Percentiles rank a stretch among this genome's conserved stretches.
phyloP scores from a whole-genome alignment of 2,113 vertebrate species.

The Aegotheles bennettii region DNA sequence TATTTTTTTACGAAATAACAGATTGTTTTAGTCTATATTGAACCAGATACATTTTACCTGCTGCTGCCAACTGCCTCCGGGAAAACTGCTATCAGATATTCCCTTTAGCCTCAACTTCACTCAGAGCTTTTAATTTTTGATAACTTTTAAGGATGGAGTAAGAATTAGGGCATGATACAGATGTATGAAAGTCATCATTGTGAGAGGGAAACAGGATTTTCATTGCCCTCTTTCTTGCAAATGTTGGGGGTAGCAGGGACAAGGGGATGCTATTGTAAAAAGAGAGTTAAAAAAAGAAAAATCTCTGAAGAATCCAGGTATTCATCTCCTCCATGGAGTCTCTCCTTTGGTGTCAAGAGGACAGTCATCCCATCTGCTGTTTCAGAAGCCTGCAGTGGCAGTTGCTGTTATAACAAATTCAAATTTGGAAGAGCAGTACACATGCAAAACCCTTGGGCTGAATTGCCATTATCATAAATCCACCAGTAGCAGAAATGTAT shows the following conservation, averaged over 20 bases:
- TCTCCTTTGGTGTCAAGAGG: not conserved
- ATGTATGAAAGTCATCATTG: not conserved
- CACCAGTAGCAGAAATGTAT: not conserved
- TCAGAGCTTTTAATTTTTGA: not conserved
- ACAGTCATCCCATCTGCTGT: not conserved
- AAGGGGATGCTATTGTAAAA: not conserved
- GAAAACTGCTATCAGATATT: not conserved
- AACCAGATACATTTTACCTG: not conserved
- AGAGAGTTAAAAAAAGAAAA: not conserved
- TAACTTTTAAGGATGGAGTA: not conserved
- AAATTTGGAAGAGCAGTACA: not conserved
- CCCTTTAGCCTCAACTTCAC: not conserved
- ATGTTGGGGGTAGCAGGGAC: not conserved
- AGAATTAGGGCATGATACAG: not conserved
- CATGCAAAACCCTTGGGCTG: not conserved
- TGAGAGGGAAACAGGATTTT: not conserved
- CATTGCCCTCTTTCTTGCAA: not conserved
- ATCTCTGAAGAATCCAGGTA: not conserved
- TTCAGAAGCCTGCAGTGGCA: not conserved
- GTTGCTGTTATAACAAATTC: not conserved
- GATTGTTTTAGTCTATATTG: not conserved
- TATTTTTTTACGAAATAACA: not conserved
- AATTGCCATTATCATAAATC: not conserved
- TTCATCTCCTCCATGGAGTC: not conserved
- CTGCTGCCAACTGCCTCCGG: not conserved